A percentile compares a stretch with the other conserved stretches of the same genome.
phyloP scores from a whole-genome alignment of 2,888 invertebrate genomes.

The Megamerina dolium region DNA sequence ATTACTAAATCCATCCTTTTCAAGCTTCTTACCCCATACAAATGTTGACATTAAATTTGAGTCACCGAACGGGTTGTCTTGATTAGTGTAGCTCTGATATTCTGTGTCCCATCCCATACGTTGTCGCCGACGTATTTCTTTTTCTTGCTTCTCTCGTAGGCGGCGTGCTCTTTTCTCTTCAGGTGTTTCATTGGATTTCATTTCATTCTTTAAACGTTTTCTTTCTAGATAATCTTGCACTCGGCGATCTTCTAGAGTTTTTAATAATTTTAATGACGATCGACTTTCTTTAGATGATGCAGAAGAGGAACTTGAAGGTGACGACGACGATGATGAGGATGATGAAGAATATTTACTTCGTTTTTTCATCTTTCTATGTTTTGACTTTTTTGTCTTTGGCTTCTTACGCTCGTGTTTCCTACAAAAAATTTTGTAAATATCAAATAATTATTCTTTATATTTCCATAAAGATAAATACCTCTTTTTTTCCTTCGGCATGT shows the following conservation, averaged over 20 bases:
- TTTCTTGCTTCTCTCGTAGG: slow-evolving; percentile 83
- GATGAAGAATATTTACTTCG: neutral
- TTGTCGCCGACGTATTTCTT: slow-evolving; percentile 80
- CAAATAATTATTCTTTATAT: no score
- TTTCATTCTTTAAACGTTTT: slow-evolving; percentile 63
- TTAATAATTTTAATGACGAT: slow-evolving; percentile 50
- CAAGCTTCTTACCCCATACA: slow-evolving; percentile 94
- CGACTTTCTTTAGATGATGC: no score
- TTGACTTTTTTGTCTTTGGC: neutral
- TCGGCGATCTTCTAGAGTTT: slow-evolving; percentile 68
- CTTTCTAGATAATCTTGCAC: slow-evolving; percentile 60
- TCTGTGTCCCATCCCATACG: slow-evolving; percentile 98
- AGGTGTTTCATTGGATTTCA: slow-evolving; percentile 89
- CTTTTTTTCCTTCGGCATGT: neutral
- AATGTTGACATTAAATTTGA: slow-evolving; percentile 90
- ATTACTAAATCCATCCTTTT: slow-evolving; percentile 82
- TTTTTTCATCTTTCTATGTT: neutral
- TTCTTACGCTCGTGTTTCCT: neutral
- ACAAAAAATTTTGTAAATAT: no score
- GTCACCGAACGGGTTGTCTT: slow-evolving; percentile 98
- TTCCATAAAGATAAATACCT: neutral
- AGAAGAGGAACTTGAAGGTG: neutral
- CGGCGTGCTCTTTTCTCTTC: slow-evolving; percentile 87
- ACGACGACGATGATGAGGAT: neutral
- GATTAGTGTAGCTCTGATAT: slow-evolving; percentile 94